Evolutionary conservation across 2,797 vertebrate species (phyloP), one percentile per base, ranked within the genome.

Genomic region (Sebastiscus albofasciatus): DNA sequence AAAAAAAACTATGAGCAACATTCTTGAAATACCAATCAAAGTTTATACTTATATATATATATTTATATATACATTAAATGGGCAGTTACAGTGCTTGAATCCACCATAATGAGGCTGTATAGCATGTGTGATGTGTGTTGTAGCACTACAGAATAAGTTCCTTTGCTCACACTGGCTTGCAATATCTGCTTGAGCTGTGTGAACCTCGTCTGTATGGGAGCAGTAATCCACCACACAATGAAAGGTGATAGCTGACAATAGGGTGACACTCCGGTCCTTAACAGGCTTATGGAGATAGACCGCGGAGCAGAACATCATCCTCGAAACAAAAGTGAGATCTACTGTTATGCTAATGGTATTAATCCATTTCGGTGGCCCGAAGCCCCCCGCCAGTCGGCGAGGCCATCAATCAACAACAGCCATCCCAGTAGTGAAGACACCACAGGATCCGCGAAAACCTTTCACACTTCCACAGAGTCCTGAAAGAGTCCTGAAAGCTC

Each of bases 341-440:
- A 87, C 82, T 94, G 88, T 94, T 90, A 94, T 95, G 93, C 87
- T 89, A 94, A 95, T 94, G 54, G 4, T 6, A 71, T 90, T 89
- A 92, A 93, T 93, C 91, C 84, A 80, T 87, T 86, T 79, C 58
- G 76, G 83, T 79, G 69, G 75, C 75, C 70, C 18, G 2, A 59
- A 62, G 66, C 61, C 83, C 80, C 87, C 87, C 90, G 16, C 81
- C 33, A 39, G 84, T 82, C 79, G 27, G 75, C 68, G 12, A 66
- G 76, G 81, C 90, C 87, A 91, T 95, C 92, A 92, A 94, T 94
- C 93, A 93, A 74, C 87, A 70, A 6, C 72, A 49, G 82, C 75
- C 61, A 9, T 27, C 79, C 61, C 76, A 67, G 62, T 77, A 79
- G 86, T 71, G 79, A 79, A 82, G 89, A 89, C 89, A 83, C 91